Evolutionary conservation across 2,797 vertebrate genomes (phyloP).

Genomic region (Myripristis murdjan): DNA sequence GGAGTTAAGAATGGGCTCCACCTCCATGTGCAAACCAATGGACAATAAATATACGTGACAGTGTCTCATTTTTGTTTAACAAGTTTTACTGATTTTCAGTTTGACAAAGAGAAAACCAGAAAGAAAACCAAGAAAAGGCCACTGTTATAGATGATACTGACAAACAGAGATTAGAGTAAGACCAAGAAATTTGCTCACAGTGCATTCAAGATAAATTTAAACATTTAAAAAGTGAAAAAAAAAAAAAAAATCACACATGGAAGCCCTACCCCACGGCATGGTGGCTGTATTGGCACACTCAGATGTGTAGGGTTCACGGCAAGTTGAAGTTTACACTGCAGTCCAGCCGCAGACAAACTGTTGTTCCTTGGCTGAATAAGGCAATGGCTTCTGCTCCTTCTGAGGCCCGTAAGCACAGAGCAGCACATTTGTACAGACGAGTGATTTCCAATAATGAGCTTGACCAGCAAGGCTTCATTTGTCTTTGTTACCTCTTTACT

Average conservation of each 20-base stretch:
- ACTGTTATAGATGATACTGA: too few relatives aligned
- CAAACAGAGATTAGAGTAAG: too few relatives aligned
- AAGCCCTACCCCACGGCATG: too few relatives aligned
- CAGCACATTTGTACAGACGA: conserved; percentile 40
- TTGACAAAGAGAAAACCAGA: too few relatives aligned
- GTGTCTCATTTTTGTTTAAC: too few relatives aligned
- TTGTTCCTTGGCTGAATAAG: conserved; percentile 9
- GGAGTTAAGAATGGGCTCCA: conserved; percentile 1
- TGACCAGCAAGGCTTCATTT: conserved; percentile 43
- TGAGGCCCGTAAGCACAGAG: conserved; percentile 37
- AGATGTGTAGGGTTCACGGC: conserved; percentile 19
- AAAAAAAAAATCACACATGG: too few relatives aligned
- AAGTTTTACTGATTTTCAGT: too few relatives aligned
- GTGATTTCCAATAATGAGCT: conserved; percentile 58
- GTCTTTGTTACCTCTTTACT: conserved; percentile 52
- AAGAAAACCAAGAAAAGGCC: too few relatives aligned
- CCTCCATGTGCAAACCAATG: neutral
- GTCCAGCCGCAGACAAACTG: conserved; percentile 16
- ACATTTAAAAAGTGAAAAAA: too few relatives aligned
- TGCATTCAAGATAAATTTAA: too few relatives aligned
- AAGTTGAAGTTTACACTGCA: conserved; percentile 21
- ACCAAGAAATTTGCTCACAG: too few relatives aligned
- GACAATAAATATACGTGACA: neutral
- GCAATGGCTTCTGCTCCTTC: conserved; percentile 19
- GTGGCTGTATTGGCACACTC: too few relatives aligned